These are phyloP conservation scores for Oligia strigilis DNA, from an alignment of 2,888 invertebrate genomes.

Conservation along the genomic window DNA sequence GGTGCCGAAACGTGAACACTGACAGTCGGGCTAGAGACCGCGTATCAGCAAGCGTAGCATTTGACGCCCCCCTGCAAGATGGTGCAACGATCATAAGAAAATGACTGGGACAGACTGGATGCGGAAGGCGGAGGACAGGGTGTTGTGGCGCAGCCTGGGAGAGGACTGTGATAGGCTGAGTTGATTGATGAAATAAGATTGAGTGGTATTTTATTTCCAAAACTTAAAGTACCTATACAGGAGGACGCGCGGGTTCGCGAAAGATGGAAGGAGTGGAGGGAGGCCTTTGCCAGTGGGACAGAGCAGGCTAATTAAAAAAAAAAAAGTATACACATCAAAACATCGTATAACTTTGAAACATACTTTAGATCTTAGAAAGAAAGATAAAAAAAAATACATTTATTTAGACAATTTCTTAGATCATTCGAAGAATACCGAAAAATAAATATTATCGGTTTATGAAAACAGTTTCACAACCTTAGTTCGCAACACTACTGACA, in stretches of 20 bases:
- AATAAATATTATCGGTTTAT: slow-evolving; percentile 15
- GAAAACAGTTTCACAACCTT: background rate
- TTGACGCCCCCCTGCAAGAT: background rate
- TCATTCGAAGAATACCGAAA: background rate
- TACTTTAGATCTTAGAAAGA: background rate
- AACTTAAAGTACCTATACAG: background rate
- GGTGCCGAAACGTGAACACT: no score
- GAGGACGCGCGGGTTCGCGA: no score
- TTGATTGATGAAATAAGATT: background rate
- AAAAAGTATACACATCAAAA: background rate
- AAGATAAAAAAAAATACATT: background rate
- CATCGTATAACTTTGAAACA: background rate
- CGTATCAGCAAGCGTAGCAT: background rate
- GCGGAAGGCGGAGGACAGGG: background rate
- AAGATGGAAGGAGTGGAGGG: no score
- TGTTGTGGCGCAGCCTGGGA: background rate
- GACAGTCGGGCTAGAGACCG: background rate
- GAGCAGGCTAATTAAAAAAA: no score
- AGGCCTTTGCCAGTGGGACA: no score
- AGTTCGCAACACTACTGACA: slow-evolving; percentile 37
- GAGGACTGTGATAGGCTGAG: background rate
- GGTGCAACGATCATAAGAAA: background rate
- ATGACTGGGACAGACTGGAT: background rate
- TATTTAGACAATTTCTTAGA: background rate
- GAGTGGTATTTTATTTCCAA: background rate